Conservation (phyloP, 2,113 vertebrate genomes). For the Probosciger aterrimus region DNA sequence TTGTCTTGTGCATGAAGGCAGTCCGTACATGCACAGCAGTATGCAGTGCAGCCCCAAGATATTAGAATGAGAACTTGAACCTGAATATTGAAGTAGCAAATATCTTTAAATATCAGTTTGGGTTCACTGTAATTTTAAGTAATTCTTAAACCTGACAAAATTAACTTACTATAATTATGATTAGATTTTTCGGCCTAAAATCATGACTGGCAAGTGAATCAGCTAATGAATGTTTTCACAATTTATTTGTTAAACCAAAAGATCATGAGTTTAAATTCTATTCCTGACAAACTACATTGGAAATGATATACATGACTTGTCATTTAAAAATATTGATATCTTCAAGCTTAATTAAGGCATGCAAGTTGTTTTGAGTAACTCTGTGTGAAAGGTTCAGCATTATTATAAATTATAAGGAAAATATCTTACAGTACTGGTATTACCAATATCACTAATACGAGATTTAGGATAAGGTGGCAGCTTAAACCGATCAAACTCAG, state of each 20-base stretch:
- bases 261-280: constrained; percentile 8
- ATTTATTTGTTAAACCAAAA: constrained; percentile 37
- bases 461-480: neutral
- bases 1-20: neutral
- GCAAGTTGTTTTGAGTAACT: neutral
- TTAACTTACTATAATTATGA: neutral
- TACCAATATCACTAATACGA: neutral
- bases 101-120: neutral
- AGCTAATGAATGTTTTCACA: constrained; percentile 19
- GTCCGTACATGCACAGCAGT: neutral
- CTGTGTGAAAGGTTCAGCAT: neutral
- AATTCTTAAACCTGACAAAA: constrained; percentile 5
- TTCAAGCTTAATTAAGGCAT: constrained; percentile 21
- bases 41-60: neutral
- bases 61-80: neutral
- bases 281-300: neutral
- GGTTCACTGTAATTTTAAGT: neutral
- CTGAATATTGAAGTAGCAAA: neutral
- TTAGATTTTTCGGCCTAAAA: constrained; percentile 37
- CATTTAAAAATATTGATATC: constrained; percentile 9
- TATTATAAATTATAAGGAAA: neutral
- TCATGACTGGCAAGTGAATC: constrained; percentile 38
- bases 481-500: neutral
- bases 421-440: neutral
- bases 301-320: neutral